Conservation (phyloP, 92 coral and sea anemone species). For the Epizoanthus illoricatus region DNA sequence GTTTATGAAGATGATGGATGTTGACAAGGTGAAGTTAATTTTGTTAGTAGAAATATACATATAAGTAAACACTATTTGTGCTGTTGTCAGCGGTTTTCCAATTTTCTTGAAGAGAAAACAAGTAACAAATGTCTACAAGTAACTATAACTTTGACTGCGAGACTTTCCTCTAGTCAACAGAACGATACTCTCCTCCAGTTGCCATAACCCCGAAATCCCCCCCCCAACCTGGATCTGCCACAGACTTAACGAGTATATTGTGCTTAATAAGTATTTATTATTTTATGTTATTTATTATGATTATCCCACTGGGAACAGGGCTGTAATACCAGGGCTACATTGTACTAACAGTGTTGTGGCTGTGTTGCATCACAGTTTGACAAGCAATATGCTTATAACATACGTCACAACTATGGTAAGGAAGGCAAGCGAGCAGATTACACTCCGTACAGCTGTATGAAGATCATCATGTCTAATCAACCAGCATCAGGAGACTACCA, state of each 20-base stretch:
- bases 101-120: neutral
- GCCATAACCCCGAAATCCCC: no score
- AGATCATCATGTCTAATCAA: conserved; percentile 89
- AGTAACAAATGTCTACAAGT: no score
- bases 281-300: no score
- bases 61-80: neutral
- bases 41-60: neutral
- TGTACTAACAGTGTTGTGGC: neutral
- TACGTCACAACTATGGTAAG: conserved; percentile 95
- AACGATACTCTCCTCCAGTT: no score
- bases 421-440: conserved; percentile 96
- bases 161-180: no score
- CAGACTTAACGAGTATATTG: no score
- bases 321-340: neutral
- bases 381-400: conserved; percentile 91
- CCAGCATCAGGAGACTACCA: conserved; percentile 97
- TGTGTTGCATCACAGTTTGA: conserved; percentile 73
- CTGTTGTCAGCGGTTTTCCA: neutral
- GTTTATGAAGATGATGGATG: conserved; percentile 90
- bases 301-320: no score
- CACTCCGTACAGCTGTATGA: conserved; percentile 98
- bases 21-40: conserved; percentile 72
- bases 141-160: no score
- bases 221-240: no score
- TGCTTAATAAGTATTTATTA: no score